Evolutionary conservation across 2,113 vertebrate genomes (phyloP).

Genomic region (Mola mola): DNA sequence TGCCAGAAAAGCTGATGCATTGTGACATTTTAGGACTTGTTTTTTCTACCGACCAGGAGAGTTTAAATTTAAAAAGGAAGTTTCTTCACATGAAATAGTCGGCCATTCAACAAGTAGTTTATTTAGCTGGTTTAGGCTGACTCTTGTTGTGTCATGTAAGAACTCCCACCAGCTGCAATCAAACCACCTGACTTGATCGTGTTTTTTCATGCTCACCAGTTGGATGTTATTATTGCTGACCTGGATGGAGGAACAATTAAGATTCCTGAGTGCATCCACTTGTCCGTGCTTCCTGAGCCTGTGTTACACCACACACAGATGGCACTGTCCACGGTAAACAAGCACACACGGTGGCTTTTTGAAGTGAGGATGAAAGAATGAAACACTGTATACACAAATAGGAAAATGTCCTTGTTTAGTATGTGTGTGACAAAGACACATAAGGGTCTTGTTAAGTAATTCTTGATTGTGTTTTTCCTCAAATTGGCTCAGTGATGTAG

Average conservation of each 20-base stretch:
- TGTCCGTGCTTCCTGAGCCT: slow-evolving; percentile 94
- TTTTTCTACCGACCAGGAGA: neutral
- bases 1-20: slow-evolving; percentile 1
- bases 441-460: neutral
- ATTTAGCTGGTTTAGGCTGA: too few species aligned
- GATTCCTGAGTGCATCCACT: slow-evolving; percentile 97
- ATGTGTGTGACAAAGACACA: neutral
- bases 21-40: slow-evolving; percentile 5
- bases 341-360: too few species aligned
- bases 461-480: neutral
- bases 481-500: neutral
- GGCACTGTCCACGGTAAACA: slow-evolving; percentile 90
- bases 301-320: slow-evolving; percentile 90
- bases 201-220: slow-evolving; percentile 77
- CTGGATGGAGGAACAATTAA: slow-evolving; percentile 98
- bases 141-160: too few species aligned
- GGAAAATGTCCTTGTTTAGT: neutral
- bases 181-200: slow-evolving; percentile 51
- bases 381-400: neutral
- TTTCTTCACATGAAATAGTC: too few species aligned
- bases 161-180: slow-evolving; percentile 31
- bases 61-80: too few species aligned
- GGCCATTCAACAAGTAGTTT: too few species aligned
- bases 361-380: too few species aligned
- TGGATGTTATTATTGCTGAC: slow-evolving; percentile 98